Evolutionary conservation across 2,888 invertebrate genomes (phyloP).

Genomic region (Macaria notata): DNA sequence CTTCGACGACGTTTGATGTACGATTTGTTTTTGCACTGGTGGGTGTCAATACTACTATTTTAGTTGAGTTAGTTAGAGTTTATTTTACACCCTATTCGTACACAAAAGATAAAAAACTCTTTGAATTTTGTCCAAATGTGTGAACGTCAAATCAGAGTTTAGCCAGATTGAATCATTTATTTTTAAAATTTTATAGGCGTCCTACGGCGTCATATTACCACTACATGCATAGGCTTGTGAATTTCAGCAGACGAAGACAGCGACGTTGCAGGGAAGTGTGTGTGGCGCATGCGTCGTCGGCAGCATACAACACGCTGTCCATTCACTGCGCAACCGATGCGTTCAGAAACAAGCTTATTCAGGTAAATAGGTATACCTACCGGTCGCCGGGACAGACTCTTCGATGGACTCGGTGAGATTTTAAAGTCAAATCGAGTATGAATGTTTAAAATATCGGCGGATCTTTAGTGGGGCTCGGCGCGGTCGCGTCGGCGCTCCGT

Average conservation of each 20-base stretch:
- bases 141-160: not conserved
- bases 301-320: slow-evolving; percentile 51
- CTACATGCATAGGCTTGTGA: slow-evolving; percentile 36
- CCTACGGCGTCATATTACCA: slow-evolving; percentile 36
- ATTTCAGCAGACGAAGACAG: slow-evolving; percentile 42
- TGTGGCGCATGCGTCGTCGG: slow-evolving; percentile 71
- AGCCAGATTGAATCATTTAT: slow-evolving; percentile 1
- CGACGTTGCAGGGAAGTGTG: slow-evolving; percentile 55
- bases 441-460: slow-evolving; percentile 73
- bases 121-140: too few relatives aligned
- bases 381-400: slow-evolving; percentile 43
- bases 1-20: slow-evolving; percentile 26
- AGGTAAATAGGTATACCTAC: slow-evolving; percentile 58
- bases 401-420: slow-evolving; percentile 62
- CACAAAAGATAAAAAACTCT: too few relatives aligned
- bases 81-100: too few relatives aligned
- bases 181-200: slow-evolving; percentile 47
- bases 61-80: too few relatives aligned
- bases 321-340: slow-evolving; percentile 75
- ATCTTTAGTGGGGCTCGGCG: slow-evolving; percentile 50
- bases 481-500: slow-evolving; percentile 43
- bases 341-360: slow-evolving; percentile 55
- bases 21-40: not conserved
- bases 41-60: slow-evolving; percentile 5
- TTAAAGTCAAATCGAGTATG: slow-evolving; percentile 78